Percentiles rank a stretch among this genome's conserved stretches.
Conservation (phyloP, 2,113 vertebrate species). For the Bufo bufo region DNA sequence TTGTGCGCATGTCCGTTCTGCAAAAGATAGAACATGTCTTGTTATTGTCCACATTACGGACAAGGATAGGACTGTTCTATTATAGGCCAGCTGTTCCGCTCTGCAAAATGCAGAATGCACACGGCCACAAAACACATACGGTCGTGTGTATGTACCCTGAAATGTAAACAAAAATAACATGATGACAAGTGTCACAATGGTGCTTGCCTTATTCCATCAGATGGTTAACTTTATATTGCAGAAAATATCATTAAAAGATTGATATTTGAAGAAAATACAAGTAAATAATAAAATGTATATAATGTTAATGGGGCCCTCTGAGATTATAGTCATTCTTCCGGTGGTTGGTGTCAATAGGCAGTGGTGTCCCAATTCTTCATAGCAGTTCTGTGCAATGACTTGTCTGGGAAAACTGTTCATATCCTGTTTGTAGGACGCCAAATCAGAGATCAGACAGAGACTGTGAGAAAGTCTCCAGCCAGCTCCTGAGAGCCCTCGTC, state of each 20-base stretch:
- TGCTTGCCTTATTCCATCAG: not conserved
- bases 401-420: constrained; percentile 51
- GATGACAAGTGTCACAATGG: no score
- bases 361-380: not conserved
- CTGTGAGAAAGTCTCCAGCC: constrained; percentile 41
- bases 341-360: not conserved
- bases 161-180: no score
- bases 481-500: constrained; percentile 10
- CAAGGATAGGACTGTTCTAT: no score
- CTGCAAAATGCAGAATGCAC: no score
- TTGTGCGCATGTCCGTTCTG: no score
- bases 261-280: not conserved
- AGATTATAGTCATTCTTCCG: not conserved
- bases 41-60: no score
- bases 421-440: constrained; percentile 49
- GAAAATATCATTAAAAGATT: not conserved
- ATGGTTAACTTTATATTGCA: not conserved
- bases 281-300: not conserved
- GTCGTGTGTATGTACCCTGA: no score
- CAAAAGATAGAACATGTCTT: no score
- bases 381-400: not conserved
- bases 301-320: not conserved
- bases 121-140: no score
- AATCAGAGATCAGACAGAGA: constrained; percentile 48
- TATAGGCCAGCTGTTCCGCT: no score